Percentiles rank a stretch among this genome's conserved stretches.
Conservation (phyloP, 2,113 vertebrate genomes). For the Oreochromis niloticus region DNA sequence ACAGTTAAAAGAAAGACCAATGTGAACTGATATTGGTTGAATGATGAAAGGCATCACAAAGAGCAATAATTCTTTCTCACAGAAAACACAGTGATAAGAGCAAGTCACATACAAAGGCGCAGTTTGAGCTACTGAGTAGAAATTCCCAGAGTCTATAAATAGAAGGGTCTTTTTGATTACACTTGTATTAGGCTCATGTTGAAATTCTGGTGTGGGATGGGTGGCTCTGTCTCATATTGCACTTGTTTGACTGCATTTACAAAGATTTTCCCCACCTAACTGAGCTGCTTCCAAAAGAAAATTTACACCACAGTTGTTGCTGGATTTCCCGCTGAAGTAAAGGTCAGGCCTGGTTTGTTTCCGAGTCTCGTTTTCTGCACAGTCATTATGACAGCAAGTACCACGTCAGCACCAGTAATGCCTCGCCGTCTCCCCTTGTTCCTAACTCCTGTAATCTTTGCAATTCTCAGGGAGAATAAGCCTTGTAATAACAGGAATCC, state of each 20-base stretch:
- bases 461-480: conserved; percentile 4
- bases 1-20: neutral
- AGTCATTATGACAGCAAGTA: conserved; percentile 56
- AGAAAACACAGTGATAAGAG: neutral
- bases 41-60: neutral
- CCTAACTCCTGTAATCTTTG: conserved; percentile 40
- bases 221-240: neutral
- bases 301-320: conserved; percentile 2
- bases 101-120: neutral
- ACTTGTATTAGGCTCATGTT: neutral
- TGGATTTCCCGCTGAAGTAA: conserved; percentile 35
- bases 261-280: neutral
- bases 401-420: conserved; percentile 57
- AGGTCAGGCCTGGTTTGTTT: conserved; percentile 36
- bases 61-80: neutral
- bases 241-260: conserved; percentile 25
- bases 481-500: conserved; percentile 44
- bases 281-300: conserved; percentile 15
- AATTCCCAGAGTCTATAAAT: conserved; percentile 15
- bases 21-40: neutral
- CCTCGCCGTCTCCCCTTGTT: conserved; percentile 25
- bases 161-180: neutral
- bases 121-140: neutral
- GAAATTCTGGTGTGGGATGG: neutral
- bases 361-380: conserved; percentile 29